Evolutionary conservation across 1,140 invertebrate genomes (phyloP).

Genomic region (Schlechtendalia chinensis): DNA sequence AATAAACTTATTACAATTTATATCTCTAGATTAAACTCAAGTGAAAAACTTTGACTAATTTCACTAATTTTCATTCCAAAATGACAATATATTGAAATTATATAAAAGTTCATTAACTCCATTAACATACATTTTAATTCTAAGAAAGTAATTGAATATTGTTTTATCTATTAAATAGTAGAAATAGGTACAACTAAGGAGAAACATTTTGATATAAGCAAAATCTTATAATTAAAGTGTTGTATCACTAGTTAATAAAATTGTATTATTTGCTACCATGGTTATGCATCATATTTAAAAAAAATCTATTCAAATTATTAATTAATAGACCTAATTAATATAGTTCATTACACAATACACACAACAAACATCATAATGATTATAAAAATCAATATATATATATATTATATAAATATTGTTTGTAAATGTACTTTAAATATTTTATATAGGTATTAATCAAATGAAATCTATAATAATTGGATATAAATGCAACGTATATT

Average conservation of each 20-base stretch:
- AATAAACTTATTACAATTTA: constrained; percentile 19
- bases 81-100: constrained; percentile 11
- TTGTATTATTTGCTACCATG: constrained; percentile 28
- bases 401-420: no score
- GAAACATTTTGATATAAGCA: no score
- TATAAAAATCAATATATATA: background rate
- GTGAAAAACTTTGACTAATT: constrained; percentile 36
- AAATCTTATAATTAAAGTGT: no score
- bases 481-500: no score
- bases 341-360: background rate
- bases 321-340: background rate
- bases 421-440: no score
- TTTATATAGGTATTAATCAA: no score
- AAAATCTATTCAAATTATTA: background rate
- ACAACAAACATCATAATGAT: background rate
- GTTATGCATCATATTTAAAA: constrained; percentile 9
- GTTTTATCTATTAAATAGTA: no score
- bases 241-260: background rate
- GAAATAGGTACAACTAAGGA: no score
- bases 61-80: constrained; percentile 17
- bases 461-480: no score
- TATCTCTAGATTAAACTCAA: constrained; percentile 38
- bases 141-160: no score
- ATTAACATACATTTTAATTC: background rate
- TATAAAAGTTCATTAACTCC: background rate